Percentiles rank a stretch among this genome's conserved stretches.
Conservation (phyloP, 2,797 vertebrate species). For the Amblyraja radiata region DNA sequence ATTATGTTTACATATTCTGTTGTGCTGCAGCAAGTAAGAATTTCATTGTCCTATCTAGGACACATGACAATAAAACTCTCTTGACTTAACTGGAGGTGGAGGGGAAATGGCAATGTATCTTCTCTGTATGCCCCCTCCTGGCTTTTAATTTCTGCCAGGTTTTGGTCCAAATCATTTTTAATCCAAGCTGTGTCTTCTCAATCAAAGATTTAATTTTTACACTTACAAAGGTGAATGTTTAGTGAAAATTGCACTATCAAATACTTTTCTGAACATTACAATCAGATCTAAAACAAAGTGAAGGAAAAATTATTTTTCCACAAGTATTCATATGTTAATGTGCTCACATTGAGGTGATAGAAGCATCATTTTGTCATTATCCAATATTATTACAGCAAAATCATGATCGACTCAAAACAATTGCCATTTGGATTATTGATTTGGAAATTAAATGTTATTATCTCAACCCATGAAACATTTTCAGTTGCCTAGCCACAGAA, state of each 20-base stretch:
- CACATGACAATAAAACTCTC: too few species aligned
- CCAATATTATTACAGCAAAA: background rate
- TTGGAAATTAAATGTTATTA: background rate
- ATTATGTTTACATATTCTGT: too few species aligned
- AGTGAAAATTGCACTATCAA: background rate
- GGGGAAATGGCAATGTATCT: background rate
- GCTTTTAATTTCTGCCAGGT: background rate
- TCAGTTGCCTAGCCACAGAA: background rate
- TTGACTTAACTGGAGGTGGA: background rate
- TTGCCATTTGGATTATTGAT: background rate
- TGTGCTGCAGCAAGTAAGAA: too few species aligned
- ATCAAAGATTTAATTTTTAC: background rate
- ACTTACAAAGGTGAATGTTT: background rate
- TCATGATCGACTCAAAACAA: background rate
- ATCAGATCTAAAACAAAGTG: background rate
- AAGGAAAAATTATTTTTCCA: background rate
- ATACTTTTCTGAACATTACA: background rate
- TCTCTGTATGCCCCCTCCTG: background rate
- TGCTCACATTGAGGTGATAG: background rate
- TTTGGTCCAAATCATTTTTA: background rate
- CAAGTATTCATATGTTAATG: background rate
- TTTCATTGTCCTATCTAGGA: too few species aligned
- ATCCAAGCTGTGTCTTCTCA: background rate
- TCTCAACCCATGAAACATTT: background rate
- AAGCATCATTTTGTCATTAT: background rate